phyloP scores from a whole-genome alignment of 2,888 invertebrate species.

The Perizoma affinitatum region DNA sequence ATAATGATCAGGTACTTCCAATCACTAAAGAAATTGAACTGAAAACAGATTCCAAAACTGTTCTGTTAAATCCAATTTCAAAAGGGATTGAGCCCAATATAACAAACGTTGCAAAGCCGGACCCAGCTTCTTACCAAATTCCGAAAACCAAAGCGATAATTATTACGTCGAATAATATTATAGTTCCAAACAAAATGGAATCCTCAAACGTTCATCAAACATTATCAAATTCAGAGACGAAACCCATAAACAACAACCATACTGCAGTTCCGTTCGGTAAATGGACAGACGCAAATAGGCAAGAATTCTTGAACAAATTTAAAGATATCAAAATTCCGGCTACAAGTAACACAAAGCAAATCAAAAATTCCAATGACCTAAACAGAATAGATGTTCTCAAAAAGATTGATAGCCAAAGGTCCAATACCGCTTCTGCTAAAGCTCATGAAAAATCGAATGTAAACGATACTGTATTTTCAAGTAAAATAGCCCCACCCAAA shows the following conservation, averaged over 20 bases:
- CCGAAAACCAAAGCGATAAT: conserved; percentile 17
- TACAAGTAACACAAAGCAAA: conserved; percentile 65
- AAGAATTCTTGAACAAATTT: conserved; percentile 74
- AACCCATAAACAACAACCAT: conserved; percentile 62
- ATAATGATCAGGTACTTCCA: conserved; percentile 3
- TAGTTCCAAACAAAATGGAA: conserved; percentile 18
- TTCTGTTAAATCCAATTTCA: conserved; percentile 12
- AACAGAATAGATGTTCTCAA: conserved; percentile 75
- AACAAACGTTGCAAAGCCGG: not conserved
- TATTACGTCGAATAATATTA: conserved; percentile 18
- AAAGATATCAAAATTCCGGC: conserved; percentile 67
- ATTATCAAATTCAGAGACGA: conserved; percentile 39
- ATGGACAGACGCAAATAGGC: conserved; percentile 77
- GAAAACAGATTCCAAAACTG: conserved; percentile 23
- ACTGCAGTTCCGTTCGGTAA: conserved; percentile 75
- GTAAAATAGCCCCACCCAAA: conserved; percentile 46
- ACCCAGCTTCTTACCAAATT: conserved; percentile 6
- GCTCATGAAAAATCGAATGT: conserved; percentile 57
- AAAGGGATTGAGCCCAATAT: conserved; percentile 12
- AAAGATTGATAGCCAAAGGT: conserved; percentile 73
- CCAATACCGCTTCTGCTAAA: conserved; percentile 57
- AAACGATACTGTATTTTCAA: conserved; percentile 66
- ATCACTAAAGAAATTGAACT: conserved; percentile 14
- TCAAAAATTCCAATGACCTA: conserved; percentile 76
- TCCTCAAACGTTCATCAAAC: conserved; percentile 20